These are phyloP conservation scores for Tangara arthus DNA, from an alignment of 2,797 vertebrate genomes.

Conservation along the genomic window DNA sequence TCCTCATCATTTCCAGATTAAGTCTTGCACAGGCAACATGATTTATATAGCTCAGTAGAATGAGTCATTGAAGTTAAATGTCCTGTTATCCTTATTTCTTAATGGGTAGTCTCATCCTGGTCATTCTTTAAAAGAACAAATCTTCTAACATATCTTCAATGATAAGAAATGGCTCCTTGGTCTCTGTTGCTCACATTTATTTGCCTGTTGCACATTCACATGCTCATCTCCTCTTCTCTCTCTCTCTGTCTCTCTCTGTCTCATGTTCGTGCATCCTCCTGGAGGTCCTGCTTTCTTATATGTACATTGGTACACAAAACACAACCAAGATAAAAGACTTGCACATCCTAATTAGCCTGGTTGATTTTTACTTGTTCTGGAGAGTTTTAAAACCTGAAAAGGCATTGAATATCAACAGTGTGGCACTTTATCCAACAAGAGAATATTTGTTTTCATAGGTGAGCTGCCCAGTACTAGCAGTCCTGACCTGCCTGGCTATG, in stretches of 20 bases:
- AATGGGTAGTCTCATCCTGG: not conserved
- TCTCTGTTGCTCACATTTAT: not conserved
- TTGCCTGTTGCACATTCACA: not conserved
- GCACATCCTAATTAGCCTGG: not conserved
- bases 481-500: slow-evolving; percentile 41
- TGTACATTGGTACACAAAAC: not conserved
- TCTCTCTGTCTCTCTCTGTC: not conserved
- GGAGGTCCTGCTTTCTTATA: not conserved
- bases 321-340: not conserved
- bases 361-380: not conserved
- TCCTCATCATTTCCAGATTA: not conserved
- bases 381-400: slow-evolving; percentile 50
- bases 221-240: not conserved
- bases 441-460: slow-evolving; percentile 71
- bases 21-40: not conserved
- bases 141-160: not conserved
- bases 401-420: slow-evolving; percentile 52
- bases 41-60: not conserved
- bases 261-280: not conserved
- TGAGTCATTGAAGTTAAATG: not conserved
- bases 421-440: slow-evolving; percentile 52
- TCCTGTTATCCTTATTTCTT: not conserved
- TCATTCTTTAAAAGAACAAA: not conserved
- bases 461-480: slow-evolving; percentile 52
- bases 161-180: not conserved